A percentile compares a stretch with the other conserved stretches of the same genome.
Conservation (phyloP, 2,113 vertebrate species). For the Eubucco bourcierii region DNA sequence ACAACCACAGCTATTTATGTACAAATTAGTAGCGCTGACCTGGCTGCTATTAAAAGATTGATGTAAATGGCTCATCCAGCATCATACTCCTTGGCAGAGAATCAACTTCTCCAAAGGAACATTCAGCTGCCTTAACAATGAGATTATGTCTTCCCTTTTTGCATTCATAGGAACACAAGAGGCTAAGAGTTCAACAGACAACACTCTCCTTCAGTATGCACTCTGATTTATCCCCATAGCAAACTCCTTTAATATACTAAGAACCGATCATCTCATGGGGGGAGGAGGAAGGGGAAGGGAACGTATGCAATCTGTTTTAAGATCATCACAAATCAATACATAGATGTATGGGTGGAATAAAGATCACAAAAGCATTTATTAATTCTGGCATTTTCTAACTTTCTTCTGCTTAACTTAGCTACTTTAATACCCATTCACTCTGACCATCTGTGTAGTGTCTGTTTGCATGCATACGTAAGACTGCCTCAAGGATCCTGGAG, state of each 20-base stretch:
- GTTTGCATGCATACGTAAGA: neutral
- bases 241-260: neutral
- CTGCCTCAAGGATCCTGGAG: neutral
- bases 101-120: slow-evolving; percentile 57
- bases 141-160: slow-evolving; percentile 58
- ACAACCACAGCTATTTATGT: slow-evolving; percentile 58
- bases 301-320: neutral
- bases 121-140: slow-evolving; percentile 52
- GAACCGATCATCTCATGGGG: neutral
- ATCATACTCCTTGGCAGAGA: slow-evolving; percentile 52
- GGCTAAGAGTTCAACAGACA: slow-evolving; percentile 63
- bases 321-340: slow-evolving; percentile 25
- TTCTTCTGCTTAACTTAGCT: slow-evolving; percentile 20
- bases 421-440: slow-evolving; percentile 40
- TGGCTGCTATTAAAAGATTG: slow-evolving; percentile 50
- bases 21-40: slow-evolving; percentile 56
- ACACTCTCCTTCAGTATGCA: slow-evolving; percentile 4
- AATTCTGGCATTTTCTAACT: slow-evolving; percentile 31
- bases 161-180: slow-evolving; percentile 1
- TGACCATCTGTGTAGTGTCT: slow-evolving; percentile 27
- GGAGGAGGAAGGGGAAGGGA: too few relatives aligned
- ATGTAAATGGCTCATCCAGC: slow-evolving; percentile 55
- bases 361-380: slow-evolving; percentile 7
- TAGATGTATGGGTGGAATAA: slow-evolving; percentile 19
- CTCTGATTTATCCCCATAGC: slow-evolving; percentile 11